Conservation (phyloP, 2,888 invertebrate genomes). For the Sphaerophoria rueppellii region DNA sequence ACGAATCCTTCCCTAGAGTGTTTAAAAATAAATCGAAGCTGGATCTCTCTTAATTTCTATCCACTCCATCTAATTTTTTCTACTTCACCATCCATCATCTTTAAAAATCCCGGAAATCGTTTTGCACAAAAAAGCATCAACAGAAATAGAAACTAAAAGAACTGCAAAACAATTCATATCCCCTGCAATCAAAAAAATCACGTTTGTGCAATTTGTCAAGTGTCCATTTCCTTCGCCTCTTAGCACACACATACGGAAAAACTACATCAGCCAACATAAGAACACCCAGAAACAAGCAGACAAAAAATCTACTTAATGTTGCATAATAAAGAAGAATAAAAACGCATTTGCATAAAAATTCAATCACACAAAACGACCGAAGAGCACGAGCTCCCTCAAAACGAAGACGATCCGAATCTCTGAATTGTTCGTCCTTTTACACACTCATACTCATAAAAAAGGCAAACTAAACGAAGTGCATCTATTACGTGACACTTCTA, state of each 20-base stretch:
- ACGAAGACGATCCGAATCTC: background rate
- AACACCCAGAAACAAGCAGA: background rate
- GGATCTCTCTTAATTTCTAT: too few species aligned
- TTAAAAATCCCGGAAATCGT: background rate
- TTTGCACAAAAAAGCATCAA: background rate
- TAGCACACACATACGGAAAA: background rate
- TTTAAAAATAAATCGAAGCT: too few species aligned
- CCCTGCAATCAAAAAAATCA: conserved; percentile 16
- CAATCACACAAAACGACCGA: conserved; percentile 47
- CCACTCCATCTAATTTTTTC: too few species aligned
- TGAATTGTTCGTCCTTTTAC: too few species aligned
- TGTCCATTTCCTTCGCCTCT: conserved; percentile 35
- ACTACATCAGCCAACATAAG: background rate
- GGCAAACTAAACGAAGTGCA: conserved; percentile 37
- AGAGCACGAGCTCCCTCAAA: background rate
- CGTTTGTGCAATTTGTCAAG: conserved; percentile 52
- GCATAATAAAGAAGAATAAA: conserved; percentile 44
- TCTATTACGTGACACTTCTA: conserved; percentile 62
- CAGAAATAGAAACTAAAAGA: background rate
- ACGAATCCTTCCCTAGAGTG: too few species aligned
- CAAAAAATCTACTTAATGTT: conserved; percentile 22
- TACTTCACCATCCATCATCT: too few species aligned
- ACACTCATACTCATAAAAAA: background rate
- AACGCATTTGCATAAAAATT: conserved; percentile 69
- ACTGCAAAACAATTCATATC: background rate